These are phyloP conservation scores for Myiotriccus ornatus DNA, from an alignment of 2,797 vertebrate species.

Conservation along the genomic window DNA sequence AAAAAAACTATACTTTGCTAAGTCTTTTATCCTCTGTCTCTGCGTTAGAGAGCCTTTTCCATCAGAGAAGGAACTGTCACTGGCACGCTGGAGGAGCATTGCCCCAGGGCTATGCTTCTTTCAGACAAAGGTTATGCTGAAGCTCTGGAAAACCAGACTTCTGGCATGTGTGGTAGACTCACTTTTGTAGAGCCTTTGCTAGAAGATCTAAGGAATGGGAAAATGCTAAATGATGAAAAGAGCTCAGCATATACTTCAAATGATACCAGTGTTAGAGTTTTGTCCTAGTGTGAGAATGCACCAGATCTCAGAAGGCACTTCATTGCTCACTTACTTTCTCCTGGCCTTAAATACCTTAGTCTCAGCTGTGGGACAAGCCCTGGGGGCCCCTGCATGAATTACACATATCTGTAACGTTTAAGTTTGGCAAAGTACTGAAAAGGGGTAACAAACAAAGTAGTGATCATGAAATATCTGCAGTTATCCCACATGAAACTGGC, in stretches of 20 bases:
- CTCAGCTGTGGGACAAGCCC: rapidly evolving
- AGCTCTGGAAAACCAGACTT: constrained; percentile 16
- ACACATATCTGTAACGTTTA: rapidly evolving
- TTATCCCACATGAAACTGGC: neutral
- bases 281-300: neutral
- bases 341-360: neutral
- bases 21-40: neutral
- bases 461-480: neutral
- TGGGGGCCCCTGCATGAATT: neutral
- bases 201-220: neutral
- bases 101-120: neutral
- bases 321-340: neutral
- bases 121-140: neutral
- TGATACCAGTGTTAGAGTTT: neutral
- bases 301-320: neutral
- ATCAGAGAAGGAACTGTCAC: neutral
- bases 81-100: neutral
- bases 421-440: neutral
- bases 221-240: constrained; percentile 4
- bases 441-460: neutral
- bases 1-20: neutral
- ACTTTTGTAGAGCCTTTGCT: neutral
- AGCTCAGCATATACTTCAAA: neutral
- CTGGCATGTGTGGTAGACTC: neutral
- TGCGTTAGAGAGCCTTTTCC: neutral